Base-by-base conservation (phyloP, 2,888 invertebrate species). In the Eupithecia abbreviata region DNA sequence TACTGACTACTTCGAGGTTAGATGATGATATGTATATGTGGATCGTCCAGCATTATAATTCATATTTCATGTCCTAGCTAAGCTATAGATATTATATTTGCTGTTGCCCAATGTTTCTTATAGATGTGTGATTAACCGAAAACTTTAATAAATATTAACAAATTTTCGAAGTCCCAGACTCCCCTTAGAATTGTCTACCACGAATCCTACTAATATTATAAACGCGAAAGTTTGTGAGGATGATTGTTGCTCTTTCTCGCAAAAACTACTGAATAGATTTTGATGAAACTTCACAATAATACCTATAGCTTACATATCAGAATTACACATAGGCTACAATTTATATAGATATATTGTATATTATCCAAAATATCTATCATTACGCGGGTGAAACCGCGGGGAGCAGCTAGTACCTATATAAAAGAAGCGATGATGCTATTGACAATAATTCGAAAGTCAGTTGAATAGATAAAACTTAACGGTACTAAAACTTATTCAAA, bases 401-500 rank as follows among this genome's bases (percentile, higher is more conserved):
- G 30, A 0, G 30, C 30, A 30, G 49, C 49, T 1, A 13, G 15
- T 51, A 51, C 4, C 1, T 15, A n/a, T 9, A 51, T 15, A 4
- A 51, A 13, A 4, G 0, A 9, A 15, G 51, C 30, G 18, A 18
- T 68, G 43, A 47, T 15, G 7, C 7, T 42, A 13, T n/a, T 43
- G n/a, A 47, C 47, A 69, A 47, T 69, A 49, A 45, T n/a, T 69
- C 69, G 47, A 69, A 69, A 69, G 69, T 68, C 5, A 30, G 5
- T 69, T 45, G 47, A 47, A 69, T 69, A 69, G 69, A 85, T 84
- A 87, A 87, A 87, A 87, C 83, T 85, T 83, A 82, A 85, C 82
- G 79, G 71, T 47, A 87, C 86, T 83, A 51, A 85, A 83, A 84
- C 84, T 85, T 86, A 89, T 91, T 89, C 90, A 85, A 85, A 85